Conservation (phyloP, 30 jellyfish, hydroid and myxozoan genomes). For the Phacellophora camtschatica region DNA sequence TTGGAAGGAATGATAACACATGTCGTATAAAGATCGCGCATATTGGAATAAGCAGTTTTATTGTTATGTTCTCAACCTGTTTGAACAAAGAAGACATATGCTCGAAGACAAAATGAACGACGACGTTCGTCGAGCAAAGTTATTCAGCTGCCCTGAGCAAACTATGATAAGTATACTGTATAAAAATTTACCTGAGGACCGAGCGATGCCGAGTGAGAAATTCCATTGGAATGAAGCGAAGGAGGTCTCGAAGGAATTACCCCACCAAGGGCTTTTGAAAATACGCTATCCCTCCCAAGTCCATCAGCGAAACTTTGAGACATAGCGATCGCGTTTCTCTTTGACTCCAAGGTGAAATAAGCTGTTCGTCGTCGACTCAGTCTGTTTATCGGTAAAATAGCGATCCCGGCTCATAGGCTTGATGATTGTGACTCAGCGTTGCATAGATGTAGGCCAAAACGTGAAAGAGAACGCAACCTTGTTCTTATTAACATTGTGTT, state of each 20-base stretch:
- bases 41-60: constrained; percentile 45
- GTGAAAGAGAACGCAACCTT: constrained; percentile 62
- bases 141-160: constrained; percentile 58
- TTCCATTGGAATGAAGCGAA: constrained; percentile 83
- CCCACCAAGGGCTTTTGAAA: constrained; percentile 75
- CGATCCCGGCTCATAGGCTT: background rate
- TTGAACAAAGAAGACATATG: constrained; percentile 67
- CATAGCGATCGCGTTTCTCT: constrained; percentile 27
- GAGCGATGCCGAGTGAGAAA: constrained; percentile 70
- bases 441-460: constrained; percentile 72
- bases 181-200: constrained; percentile 75
- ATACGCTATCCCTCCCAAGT: constrained; percentile 78
- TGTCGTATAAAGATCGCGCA: constrained; percentile 49
- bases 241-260: constrained; percentile 72
- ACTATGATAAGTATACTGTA: background rate
- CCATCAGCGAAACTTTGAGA: constrained; percentile 81
- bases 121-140: constrained; percentile 36
- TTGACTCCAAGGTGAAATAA: background rate
- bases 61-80: constrained; percentile 68
- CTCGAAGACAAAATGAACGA: constrained; percentile 59
- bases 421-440: constrained; percentile 19
- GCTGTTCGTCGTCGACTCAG: background rate
- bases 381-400: background rate
- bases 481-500: constrained; percentile 81
- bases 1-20: constrained; percentile 37